Conservation (phyloP, 2,888 invertebrate genomes). For the Nipponacmea schrenckii region DNA sequence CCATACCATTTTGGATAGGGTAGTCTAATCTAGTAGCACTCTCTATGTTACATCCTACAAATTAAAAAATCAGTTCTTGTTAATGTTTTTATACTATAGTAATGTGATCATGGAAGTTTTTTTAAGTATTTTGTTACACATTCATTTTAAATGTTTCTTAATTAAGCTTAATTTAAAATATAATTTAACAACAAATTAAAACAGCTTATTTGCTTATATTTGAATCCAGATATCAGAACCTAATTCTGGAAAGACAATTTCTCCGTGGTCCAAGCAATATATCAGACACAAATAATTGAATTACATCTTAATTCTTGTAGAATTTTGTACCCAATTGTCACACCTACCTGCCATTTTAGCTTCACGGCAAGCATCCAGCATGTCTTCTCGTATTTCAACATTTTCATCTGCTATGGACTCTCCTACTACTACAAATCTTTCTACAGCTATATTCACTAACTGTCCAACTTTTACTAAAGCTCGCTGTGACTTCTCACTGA, state of each 20-base stretch:
- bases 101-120: too few relatives aligned
- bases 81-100: too few relatives aligned
- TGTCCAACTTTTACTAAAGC: slow-evolving; percentile 93
- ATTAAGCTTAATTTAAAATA: background rate
- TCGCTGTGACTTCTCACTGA: slow-evolving; percentile 75
- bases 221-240: background rate
- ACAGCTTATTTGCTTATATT: too few relatives aligned
- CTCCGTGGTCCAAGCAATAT: too few relatives aligned
- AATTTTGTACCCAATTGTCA: too few relatives aligned
- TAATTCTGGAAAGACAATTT: background rate
- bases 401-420: slow-evolving; percentile 99
- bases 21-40: background rate
- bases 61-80: too few relatives aligned
- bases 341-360: slow-evolving; percentile 88
- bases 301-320: too few relatives aligned
- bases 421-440: slow-evolving; percentile 96
- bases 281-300: too few relatives aligned
- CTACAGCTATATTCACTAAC: slow-evolving; percentile 95
- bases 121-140: background rate
- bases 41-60: slow-evolving; percentile 1
- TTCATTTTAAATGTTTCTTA: background rate
- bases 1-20: background rate
- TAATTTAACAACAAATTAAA: background rate
- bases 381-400: slow-evolving; percentile 94
- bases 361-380: slow-evolving; percentile 98